phyloP scores from a whole-genome alignment of 2,113 vertebrate species.

The Tragelaphus imberbis region DNA sequence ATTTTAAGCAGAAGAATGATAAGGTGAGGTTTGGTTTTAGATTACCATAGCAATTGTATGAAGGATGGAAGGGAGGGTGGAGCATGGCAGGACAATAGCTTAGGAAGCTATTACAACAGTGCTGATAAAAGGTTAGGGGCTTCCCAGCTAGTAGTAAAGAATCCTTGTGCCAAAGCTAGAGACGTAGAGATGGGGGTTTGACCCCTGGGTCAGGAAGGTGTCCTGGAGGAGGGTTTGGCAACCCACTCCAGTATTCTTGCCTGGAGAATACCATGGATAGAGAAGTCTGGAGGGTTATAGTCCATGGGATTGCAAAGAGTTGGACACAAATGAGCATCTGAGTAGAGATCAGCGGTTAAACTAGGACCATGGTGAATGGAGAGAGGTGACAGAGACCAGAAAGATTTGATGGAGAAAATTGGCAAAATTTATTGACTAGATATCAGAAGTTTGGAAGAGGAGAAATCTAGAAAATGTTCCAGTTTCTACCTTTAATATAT shows the following conservation, averaged over 20 bases:
- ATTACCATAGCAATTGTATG: background rate
- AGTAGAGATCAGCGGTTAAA: background rate
- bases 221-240: background rate
- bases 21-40: background rate
- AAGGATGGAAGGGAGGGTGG: background rate
- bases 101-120: background rate
- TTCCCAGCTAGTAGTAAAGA: background rate
- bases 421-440: background rate
- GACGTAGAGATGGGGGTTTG: background rate
- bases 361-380: background rate
- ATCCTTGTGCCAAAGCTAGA: background rate
- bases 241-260: background rate
- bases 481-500: background rate
- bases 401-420: background rate
- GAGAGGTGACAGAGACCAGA: background rate
- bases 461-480: background rate
- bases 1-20: background rate
- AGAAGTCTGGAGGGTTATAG: background rate
- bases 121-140: background rate
- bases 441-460: background rate
- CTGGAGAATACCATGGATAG: background rate
- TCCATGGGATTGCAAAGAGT: background rate
- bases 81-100: background rate
- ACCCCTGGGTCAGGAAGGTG: background rate
- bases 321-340: background rate